phyloP scores from a whole-genome alignment of 2,113 vertebrate genomes.

The Urocynchramus pylzowi region DNA sequence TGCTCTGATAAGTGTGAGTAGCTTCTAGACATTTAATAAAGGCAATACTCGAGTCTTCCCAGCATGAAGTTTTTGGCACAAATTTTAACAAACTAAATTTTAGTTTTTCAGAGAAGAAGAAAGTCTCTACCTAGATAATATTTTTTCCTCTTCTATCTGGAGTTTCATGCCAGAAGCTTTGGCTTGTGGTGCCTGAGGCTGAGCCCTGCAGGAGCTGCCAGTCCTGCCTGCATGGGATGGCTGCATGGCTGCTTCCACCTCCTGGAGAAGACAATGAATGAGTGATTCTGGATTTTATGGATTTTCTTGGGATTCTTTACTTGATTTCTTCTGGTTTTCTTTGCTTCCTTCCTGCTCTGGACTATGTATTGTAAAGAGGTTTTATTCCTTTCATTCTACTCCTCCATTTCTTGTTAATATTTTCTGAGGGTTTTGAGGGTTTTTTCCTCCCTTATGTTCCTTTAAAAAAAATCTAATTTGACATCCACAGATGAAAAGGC shows the following conservation, averaged over 20 bases:
- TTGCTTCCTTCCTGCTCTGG: not conserved
- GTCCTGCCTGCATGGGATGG: not conserved
- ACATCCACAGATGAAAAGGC: not conserved
- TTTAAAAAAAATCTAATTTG: not conserved
- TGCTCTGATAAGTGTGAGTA: not conserved
- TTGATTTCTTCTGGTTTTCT: not conserved
- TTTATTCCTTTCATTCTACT: not conserved
- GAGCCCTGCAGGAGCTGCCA: not conserved
- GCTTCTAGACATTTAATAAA: not conserved
- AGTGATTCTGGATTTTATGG: not conserved
- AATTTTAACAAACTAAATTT: no score
- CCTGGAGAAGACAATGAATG: not conserved
- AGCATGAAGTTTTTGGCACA: not conserved
- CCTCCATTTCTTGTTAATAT: not conserved
- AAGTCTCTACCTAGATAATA: not conserved
- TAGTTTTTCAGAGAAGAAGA: not conserved
- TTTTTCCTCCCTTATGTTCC: not conserved
- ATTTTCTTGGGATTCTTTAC: not conserved
- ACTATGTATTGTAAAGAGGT: not conserved
- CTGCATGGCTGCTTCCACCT: not conserved
- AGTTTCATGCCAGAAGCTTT: not conserved
- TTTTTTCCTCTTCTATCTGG: not conserved
- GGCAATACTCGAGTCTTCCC: not conserved
- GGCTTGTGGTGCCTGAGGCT: accelerated
- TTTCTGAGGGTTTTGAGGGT: not conserved